Conservation (phyloP, 2,113 vertebrate genomes). For the Sialia sialis region DNA sequence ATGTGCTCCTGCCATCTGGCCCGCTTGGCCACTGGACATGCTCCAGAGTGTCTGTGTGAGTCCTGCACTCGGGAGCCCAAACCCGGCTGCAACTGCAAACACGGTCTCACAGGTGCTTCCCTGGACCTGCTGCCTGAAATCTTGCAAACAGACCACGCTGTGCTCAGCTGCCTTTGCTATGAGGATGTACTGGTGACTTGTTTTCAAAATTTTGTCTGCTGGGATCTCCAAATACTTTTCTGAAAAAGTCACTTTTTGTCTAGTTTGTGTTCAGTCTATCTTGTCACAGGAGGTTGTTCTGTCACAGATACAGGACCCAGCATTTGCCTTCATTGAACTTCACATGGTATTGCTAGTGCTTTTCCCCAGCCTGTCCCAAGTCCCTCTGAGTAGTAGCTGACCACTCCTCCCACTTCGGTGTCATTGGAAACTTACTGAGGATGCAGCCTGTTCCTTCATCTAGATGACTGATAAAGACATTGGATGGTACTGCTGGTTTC, state of each 20-base stretch:
- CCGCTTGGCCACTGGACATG: not conserved
- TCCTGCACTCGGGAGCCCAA: rapidly evolving
- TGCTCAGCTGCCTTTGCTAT: rapidly evolving
- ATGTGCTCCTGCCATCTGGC: not conserved
- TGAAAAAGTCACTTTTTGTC: not conserved
- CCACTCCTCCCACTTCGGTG: not conserved
- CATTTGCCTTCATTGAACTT: not conserved
- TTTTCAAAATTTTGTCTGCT: not conserved
- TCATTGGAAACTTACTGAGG: not conserved
- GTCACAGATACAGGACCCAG: rapidly evolving
- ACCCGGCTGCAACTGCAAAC: rapidly evolving
- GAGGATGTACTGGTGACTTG: rapidly evolving
- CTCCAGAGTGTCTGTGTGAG: not conserved
- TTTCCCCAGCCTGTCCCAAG: not conserved
- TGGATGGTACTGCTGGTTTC: not conserved
- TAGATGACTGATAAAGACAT: not conserved
- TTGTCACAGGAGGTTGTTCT: not conserved
- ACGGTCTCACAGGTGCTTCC: not conserved
- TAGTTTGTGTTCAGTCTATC: rapidly evolving
- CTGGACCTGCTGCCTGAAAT: not conserved
- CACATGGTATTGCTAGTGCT: not conserved
- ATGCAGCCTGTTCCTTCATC: not conserved
- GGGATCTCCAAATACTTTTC: not conserved
- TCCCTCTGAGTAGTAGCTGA: not conserved
- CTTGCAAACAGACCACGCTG: not conserved